These are phyloP conservation scores for Cherax quadricarinatus DNA, from an alignment of 1,140 invertebrate species.

Conservation along the genomic window DNA sequence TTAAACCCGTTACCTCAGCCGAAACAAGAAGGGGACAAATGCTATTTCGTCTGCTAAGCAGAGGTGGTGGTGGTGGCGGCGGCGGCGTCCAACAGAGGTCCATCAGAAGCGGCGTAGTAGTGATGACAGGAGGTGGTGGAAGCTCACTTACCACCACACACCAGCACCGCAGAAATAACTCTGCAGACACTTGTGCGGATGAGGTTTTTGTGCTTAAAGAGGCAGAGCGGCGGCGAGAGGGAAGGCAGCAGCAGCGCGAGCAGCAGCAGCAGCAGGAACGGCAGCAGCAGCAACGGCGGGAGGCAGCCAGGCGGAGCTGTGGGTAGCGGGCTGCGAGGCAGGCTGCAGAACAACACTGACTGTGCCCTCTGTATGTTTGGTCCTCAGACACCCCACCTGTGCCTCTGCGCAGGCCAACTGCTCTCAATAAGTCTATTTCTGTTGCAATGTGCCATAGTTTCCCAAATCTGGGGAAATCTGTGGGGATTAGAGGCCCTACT, in stretches of 20 bases:
- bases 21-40: background rate
- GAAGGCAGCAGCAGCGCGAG: background rate
- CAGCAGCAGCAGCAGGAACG: background rate
- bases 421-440: conserved; percentile 31
- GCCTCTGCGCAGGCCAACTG: conserved; percentile 41
- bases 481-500: background rate
- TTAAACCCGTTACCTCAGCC: background rate
- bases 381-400: conserved; percentile 27
- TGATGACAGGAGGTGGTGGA: no score
- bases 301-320: background rate
- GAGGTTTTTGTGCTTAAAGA: background rate
- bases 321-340: conserved; percentile 11
- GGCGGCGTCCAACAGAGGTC: background rate
- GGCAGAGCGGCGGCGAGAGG: background rate
- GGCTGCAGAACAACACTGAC: conserved; percentile 22
- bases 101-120: background rate
- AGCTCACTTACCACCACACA: background rate
- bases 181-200: background rate
- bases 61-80: no score
- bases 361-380: conserved; percentile 31
- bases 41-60: background rate
- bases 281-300: background rate
- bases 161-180: background rate
- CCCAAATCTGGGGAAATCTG: conserved; percentile 14
- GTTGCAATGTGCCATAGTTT: conserved; percentile 25